phyloP scores from a whole-genome alignment of 64 coral and sea anemone species.

The Pachyseris speciosa region DNA sequence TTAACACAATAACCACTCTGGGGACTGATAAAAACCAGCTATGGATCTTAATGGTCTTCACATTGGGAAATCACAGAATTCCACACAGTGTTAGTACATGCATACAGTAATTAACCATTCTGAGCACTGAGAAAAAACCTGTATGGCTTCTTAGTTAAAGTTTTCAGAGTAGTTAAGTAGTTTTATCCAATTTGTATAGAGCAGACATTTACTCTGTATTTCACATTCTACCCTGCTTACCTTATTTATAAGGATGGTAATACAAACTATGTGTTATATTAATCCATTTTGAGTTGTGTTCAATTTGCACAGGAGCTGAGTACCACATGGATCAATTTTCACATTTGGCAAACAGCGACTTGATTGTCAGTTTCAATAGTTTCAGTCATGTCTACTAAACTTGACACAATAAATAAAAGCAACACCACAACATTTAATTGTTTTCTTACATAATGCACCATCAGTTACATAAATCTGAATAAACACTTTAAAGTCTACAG shows the following conservation, averaged over 20 bases:
- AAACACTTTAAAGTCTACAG: constrained; percentile 5
- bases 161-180: background rate
- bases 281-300: background rate
- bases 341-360: background rate
- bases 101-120: too few species aligned
- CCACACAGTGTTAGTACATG: too few species aligned
- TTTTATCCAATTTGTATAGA: too few species aligned
- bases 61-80: background rate
- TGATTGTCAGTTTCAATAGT: background rate
- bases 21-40: too few species aligned
- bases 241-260: background rate
- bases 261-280: background rate
- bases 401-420: background rate
- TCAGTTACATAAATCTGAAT: background rate
- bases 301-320: background rate
- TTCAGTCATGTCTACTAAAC: background rate
- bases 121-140: too few species aligned
- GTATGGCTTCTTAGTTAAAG: too few species aligned
- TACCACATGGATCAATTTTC: background rate
- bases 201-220: too few species aligned
- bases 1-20: too few species aligned
- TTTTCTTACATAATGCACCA: background rate
- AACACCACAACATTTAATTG: background rate
- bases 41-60: too few species aligned
- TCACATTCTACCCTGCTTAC: background rate